Base-by-base conservation (phyloP, 2,797 vertebrate genomes). In the Acanthurus tractus region DNA sequence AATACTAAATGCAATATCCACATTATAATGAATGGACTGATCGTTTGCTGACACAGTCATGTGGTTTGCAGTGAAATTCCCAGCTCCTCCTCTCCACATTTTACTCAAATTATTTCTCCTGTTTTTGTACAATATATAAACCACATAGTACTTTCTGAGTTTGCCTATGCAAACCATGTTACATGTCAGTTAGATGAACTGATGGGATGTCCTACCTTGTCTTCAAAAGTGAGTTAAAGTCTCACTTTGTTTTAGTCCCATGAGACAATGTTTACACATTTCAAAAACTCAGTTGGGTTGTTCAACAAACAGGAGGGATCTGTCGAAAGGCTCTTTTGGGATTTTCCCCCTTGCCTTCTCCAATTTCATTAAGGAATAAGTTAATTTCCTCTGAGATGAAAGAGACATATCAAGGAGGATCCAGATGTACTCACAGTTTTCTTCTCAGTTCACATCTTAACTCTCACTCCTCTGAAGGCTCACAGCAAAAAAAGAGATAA, bases 241-340 rank as follows among this genome's bases (percentile, higher is more conserved):
- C 23, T 50, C 7, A 36, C 44, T 62, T 36, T 61, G 20, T 48
- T 53, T 23, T 8, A 2, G 15, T 44, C 25, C 45, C 42, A 79
- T 36, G 15, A 59, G 56, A 61, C 22, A 3, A 50, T 64, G 68
- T 70, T 70, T 73, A 36, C 49, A 44, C 4, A 25, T 29, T 59
- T 64, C 22, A 56, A 40, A 57, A n/a, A 22, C 22, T 15, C 0
- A 0, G 11, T 8, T 49, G 36, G 18, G 70, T 11, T 13, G 8
- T 56, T 76, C 42, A 34, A 44, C 59, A 74, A 74, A 68, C 40
- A 62, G 52, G 20, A n/a, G 12, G 50, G 17, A 23, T 70, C 42
- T 82, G 70, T 70, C 77, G 65, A 2, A 22, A 58, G 53, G 50
- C 52, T 45, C 63, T 69, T 65, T 63, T 56, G 23, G 69, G 79